Conservation (phyloP, 1,140 invertebrate species). For the Oncopeltus fasciatus region DNA sequence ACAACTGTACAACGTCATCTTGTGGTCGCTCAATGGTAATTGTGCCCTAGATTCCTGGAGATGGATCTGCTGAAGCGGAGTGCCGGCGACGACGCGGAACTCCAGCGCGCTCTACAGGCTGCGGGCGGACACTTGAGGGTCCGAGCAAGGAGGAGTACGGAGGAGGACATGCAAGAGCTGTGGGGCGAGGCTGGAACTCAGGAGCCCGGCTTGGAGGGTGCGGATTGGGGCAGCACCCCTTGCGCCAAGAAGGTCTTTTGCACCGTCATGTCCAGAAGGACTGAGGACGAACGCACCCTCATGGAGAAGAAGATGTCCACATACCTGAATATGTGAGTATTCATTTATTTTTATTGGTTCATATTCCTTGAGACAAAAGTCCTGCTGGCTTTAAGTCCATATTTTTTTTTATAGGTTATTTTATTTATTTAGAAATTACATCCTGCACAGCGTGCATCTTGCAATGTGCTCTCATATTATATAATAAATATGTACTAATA, state of each 20-base stretch:
- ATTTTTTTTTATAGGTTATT: too few species aligned
- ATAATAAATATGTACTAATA: too few species aligned
- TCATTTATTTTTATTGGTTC: too few species aligned
- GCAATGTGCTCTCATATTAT: too few species aligned
- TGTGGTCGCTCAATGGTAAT: not conserved
- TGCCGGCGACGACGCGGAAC: constrained; percentile 31
- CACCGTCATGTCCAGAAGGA: constrained; percentile 48
- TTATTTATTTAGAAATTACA: too few species aligned
- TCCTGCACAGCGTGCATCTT: too few species aligned
- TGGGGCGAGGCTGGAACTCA: constrained; percentile 28
- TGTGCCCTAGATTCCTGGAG: constrained; percentile 44
- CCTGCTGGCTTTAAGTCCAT: not conserved
- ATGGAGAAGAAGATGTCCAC: constrained; percentile 67
- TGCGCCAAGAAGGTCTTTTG: constrained; percentile 63
- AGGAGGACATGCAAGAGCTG: constrained; percentile 28
- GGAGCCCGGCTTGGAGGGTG: constrained; percentile 28
- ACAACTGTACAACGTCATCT: not conserved
- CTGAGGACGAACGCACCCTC: constrained; percentile 43
- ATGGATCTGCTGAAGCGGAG: constrained; percentile 42
- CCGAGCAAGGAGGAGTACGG: constrained; percentile 27
- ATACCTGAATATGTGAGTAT: constrained; percentile 51
- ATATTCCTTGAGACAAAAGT: not conserved
- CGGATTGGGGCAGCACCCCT: constrained; percentile 53
- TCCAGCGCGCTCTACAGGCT: constrained; percentile 36
- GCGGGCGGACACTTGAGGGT: not conserved